Conservation (phyloP, 2,888 invertebrate genomes). For the Dioctria linearis region DNA sequence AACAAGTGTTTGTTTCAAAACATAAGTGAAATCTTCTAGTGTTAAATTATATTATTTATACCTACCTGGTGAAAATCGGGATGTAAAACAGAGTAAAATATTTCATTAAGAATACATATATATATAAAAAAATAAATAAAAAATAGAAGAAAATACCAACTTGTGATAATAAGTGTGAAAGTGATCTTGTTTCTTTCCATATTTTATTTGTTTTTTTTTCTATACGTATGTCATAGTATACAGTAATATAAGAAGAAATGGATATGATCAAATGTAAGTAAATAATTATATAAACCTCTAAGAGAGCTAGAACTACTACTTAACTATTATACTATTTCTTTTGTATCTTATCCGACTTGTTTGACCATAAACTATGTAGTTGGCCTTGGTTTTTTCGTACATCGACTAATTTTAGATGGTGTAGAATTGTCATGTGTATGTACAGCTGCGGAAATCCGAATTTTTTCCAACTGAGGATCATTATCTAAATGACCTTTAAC, state of each 20-base stretch:
- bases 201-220: conserved; percentile 22
- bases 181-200: conserved; percentile 17
- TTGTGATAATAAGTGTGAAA: conserved; percentile 32
- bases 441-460: not conserved
- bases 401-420: conserved; percentile 1
- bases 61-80: not conserved
- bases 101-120: not conserved
- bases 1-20: not conserved
- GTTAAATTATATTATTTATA: not conserved
- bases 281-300: not conserved
- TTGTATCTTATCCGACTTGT: not conserved
- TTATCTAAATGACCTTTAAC: no score
- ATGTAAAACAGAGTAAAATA: conserved; percentile 19
- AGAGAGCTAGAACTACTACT: not conserved
- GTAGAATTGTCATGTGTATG: not conserved
- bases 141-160: no score
- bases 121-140: no score
- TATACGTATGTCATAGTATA: not conserved
- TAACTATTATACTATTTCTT: not conserved
- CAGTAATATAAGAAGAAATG: conserved; percentile 5
- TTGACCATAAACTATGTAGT: conserved; percentile 3
- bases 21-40: conserved; percentile 8
- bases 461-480: no score
- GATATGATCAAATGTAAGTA: conserved; percentile 32
- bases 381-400: conserved; percentile 25